Base-by-base conservation (phyloP, 2,888 invertebrate genomes). In the Agrochola macilenta region DNA sequence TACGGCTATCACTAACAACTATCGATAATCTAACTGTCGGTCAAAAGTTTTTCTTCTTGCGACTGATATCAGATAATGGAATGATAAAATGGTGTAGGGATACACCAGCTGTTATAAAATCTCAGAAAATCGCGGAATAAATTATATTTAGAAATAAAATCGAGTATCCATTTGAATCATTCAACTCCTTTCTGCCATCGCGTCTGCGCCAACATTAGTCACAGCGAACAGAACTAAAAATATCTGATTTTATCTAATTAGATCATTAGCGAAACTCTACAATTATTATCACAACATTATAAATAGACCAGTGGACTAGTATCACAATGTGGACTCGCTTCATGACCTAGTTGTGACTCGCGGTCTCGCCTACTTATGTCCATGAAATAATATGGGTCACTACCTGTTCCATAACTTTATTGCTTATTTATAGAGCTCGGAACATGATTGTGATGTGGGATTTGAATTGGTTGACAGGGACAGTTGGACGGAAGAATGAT, bases 201-300 rank as follows among this genome's bases (percentile, higher is more conserved):
- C 46, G 57, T 72, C 76, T 39, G 64, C 63, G n/a, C 49, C 43
- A n/a, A 64, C 43, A 69, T 83, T 69, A 81, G 52, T 76, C 69
- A 85, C 12, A 66, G 71, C 43, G 49, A 63, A 70, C 63, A 57
- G n/a, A 52, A 68, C 76, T 70, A 82, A 78, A 77, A 66, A 82
- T 85, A 81, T 69, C 71, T 54, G 52, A 46, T 72, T 77, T 81
- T 75, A 83, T 86, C 71, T 77, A 86, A 86, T 78, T 85, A 86
- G 78, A 78, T 61, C 74, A 82, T 83, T 77, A 71, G 71, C 57
- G 26, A 77, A 71, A 75, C 72, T 65, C 43, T 5, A 70, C 30
- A 68, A 72, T 72, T 39, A 82, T 61, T 64, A 74, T 72, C 57
- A 64, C 57, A 65, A 49, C 46, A 49, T 69, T 72, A 77, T 65